These are phyloP conservation scores for Siderastrea radians DNA, from an alignment of 92 coral and sea anemone genomes.

Conservation along the genomic window DNA sequence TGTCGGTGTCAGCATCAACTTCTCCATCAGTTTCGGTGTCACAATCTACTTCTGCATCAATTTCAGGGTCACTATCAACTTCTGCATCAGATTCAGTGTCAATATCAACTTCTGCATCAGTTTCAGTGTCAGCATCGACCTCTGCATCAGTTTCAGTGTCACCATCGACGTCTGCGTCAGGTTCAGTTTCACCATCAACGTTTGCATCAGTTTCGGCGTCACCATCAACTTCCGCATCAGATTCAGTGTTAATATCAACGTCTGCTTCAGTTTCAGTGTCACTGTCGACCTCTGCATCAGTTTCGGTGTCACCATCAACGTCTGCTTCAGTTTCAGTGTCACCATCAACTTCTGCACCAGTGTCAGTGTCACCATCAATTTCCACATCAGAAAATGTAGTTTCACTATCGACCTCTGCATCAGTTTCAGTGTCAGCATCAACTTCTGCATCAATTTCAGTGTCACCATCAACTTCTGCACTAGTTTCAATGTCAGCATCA, in stretches of 20 bases:
- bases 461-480: background rate
- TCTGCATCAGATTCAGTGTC: background rate
- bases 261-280: too few relatives aligned
- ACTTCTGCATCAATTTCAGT: background rate
- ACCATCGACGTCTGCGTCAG: background rate
- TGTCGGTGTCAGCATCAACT: too few relatives aligned
- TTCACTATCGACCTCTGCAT: background rate
- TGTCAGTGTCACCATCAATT: background rate
- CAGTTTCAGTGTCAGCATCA: background rate
- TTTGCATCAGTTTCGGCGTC: background rate
- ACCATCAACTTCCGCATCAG: background rate
- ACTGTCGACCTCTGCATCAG: background rate
- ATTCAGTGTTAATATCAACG: background rate
- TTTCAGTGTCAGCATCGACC: background rate
- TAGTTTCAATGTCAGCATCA: background rate
- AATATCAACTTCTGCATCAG: too few relatives aligned
- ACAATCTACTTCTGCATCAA: too few relatives aligned
- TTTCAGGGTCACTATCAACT: background rate
- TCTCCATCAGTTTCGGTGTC: too few relatives aligned
- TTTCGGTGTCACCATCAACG: background rate
- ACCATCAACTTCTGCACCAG: background rate
- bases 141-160: background rate
- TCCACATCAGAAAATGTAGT: background rate
- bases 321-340: background rate
- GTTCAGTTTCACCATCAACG: background rate